phyloP scores from a whole-genome alignment of 2,113 vertebrate genomes.

The human region DNA sequence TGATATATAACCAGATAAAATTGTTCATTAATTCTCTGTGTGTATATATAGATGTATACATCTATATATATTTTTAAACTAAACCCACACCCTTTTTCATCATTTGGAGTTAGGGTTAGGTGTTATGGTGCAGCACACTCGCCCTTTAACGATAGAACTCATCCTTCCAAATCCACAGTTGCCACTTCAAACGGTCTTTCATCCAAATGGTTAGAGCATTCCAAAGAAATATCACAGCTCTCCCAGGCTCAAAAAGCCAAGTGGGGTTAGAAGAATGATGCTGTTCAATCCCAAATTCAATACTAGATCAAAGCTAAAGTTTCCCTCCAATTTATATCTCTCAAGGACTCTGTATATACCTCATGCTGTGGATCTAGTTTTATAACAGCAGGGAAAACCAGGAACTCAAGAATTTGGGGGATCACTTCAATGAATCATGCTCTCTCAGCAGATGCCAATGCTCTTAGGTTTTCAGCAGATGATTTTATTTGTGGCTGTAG shows the following conservation, averaged over 20 bases:
- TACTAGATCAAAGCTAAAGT: not conserved
- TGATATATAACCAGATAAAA: not conserved
- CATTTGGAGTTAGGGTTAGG: not conserved
- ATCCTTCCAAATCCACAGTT: conserved; percentile 23
- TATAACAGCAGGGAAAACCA: conserved; percentile 20
- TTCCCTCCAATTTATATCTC: not conserved
- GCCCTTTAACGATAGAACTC: conserved; percentile 10
- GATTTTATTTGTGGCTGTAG: not conserved
- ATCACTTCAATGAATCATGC: not conserved
- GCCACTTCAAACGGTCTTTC: conserved; percentile 36
- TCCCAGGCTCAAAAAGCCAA: conserved; percentile 27
- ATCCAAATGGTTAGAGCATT: not conserved
- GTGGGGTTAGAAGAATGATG: not conserved
- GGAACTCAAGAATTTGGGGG: not conserved
- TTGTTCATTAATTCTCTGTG: not conserved
- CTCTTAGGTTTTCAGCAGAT: not conserved
- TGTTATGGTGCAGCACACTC: not conserved
- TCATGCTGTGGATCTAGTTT: not conserved
- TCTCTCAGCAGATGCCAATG: conserved; percentile 25
- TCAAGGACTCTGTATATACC: not conserved
- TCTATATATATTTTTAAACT: not conserved
- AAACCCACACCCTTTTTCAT: not conserved
- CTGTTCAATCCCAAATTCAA: not conserved
- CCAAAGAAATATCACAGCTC: conserved; percentile 59
- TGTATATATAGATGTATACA: not conserved